Conservation (phyloP, 2,113 vertebrate species). For the Saccopteryx leptura region DNA sequence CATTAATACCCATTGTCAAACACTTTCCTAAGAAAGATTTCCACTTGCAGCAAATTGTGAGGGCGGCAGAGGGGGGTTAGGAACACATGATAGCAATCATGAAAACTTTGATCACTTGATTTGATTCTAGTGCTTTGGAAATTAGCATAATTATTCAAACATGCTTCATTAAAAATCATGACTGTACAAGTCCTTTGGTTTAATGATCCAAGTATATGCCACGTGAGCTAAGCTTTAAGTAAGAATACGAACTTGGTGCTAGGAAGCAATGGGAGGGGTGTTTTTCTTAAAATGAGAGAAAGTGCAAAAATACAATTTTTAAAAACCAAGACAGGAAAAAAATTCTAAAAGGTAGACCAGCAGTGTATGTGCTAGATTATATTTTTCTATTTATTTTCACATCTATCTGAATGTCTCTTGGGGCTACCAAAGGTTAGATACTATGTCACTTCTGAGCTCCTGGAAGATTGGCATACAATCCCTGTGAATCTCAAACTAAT, state of each 20-base stretch:
- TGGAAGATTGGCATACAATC: slow-evolving; percentile 88
- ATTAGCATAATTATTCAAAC: slow-evolving; percentile 92
- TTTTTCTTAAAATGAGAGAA: slow-evolving; percentile 64
- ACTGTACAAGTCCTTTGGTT: slow-evolving; percentile 87
- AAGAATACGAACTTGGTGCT: slow-evolving; percentile 82
- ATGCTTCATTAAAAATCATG: slow-evolving; percentile 89
- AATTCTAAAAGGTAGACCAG: slow-evolving; percentile 47
- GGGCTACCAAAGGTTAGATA: slow-evolving; percentile 86
- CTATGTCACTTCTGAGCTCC: slow-evolving; percentile 85
- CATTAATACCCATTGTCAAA: slow-evolving; percentile 83
- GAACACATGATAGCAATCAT: slow-evolving; percentile 86
- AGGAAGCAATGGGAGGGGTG: slow-evolving; percentile 63
- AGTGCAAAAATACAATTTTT: slow-evolving; percentile 46
- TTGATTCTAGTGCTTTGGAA: slow-evolving; percentile 90
- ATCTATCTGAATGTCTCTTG: slow-evolving; percentile 85
- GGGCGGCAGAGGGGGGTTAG: slow-evolving; percentile 75
- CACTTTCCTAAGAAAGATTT: slow-evolving; percentile 56
- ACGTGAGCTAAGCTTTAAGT: slow-evolving; percentile 86
- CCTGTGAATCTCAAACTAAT: slow-evolving; percentile 89
- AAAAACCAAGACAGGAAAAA: slow-evolving; percentile 36
- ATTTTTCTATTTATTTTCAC: slow-evolving; percentile 85
- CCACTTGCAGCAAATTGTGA: slow-evolving; percentile 83
- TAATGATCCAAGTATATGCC: slow-evolving; percentile 88
- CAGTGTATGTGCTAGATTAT: slow-evolving; percentile 42
- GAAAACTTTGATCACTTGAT: slow-evolving; percentile 91